These are phyloP conservation scores for Girardinus metallicus DNA, from an alignment of 2,797 vertebrate genomes.

Conservation along the genomic window DNA sequence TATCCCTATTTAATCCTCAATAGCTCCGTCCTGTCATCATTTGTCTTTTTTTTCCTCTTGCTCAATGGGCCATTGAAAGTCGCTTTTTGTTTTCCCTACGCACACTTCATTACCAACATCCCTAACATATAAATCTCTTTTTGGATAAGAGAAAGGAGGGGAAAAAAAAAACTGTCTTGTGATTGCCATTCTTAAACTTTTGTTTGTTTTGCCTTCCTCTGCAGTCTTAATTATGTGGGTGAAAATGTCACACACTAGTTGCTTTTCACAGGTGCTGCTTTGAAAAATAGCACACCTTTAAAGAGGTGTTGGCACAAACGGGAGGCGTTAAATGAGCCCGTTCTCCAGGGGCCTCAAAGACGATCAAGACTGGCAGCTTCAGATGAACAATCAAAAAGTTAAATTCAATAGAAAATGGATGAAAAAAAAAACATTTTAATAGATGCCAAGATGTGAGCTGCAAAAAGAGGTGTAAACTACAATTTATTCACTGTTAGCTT, in stretches of 20 bases:
- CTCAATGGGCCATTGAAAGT: conserved; percentile 13
- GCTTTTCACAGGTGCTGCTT: conserved; percentile 34
- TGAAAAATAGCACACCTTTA: conserved; percentile 35
- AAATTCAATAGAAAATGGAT: conserved; percentile 13
- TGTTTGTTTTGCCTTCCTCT: conserved; percentile 44
- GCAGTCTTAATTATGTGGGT: conserved; percentile 57
- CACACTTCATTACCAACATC: background rate
- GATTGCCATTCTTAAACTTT: conserved; percentile 54
- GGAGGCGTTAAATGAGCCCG: conserved; percentile 41
- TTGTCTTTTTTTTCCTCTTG: conserved; percentile 14
- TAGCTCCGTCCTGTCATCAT: conserved; percentile 49
- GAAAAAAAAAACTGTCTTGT: conserved; percentile 33
- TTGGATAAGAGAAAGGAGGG: background rate
- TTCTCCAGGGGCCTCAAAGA: conserved; percentile 12
- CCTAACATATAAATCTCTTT: background rate
- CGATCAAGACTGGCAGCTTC: conserved; percentile 13
- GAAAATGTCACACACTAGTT: conserved; percentile 63
- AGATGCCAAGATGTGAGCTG: background rate
- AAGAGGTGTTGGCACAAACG: conserved; percentile 25
- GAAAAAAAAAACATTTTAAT: conserved; percentile 8
- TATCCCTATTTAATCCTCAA: conserved; percentile 51
- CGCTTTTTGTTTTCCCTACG: conserved; percentile 18
- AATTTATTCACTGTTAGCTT: background rate
- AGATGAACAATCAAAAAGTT: conserved; percentile 20
- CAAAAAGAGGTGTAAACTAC: background rate